phyloP scores from a whole-genome alignment of 2,888 invertebrate species.

The Pseudococcus jackbeardsleyi region DNA sequence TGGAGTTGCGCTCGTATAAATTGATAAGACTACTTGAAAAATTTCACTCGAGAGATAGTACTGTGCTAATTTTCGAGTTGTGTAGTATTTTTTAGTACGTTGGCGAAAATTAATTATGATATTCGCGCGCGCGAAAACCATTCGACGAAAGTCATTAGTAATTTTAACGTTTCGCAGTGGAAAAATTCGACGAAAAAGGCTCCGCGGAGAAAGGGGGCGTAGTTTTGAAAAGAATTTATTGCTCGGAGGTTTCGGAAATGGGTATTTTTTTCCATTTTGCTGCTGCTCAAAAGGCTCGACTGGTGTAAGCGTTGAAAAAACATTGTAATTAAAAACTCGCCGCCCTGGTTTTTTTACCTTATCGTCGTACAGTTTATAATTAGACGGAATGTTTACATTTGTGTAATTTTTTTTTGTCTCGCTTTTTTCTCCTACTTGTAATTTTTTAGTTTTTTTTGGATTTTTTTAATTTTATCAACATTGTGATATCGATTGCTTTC shows the following conservation, averaged over 20 bases:
- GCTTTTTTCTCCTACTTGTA: not conserved
- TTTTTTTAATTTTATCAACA: not conserved
- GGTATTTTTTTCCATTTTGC: not conserved
- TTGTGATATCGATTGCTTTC: conserved; percentile 70
- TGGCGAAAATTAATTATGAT: conserved; percentile 27
- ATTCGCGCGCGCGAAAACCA: conserved; percentile 7
- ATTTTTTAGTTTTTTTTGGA: conserved; percentile 44
- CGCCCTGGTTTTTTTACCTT: not conserved
- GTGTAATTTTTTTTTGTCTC: conserved; percentile 13
- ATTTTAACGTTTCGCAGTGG: conserved; percentile 2
- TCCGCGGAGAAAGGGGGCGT: not conserved
- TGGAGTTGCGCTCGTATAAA: conserved; percentile 9
- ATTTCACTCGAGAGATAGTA: not conserved
- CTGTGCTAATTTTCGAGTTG: not conserved
- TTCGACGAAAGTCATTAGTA: conserved; percentile 31
- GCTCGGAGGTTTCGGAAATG: conserved; percentile 24
- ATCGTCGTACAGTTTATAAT: conserved; percentile 7
- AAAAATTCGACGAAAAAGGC: not conserved
- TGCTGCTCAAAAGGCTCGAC: not conserved
- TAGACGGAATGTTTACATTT: conserved; percentile 26
- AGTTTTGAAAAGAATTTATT: conserved; percentile 25
- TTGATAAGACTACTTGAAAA: conserved; percentile 23
- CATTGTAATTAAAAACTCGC: conserved; percentile 20
- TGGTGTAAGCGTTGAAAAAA: not conserved
- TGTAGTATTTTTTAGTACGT: not conserved